A percentile compares a stretch with the other conserved stretches of the same genome.
Conservation (phyloP, 2,113 vertebrate genomes). For the Podarcis cretensis region DNA sequence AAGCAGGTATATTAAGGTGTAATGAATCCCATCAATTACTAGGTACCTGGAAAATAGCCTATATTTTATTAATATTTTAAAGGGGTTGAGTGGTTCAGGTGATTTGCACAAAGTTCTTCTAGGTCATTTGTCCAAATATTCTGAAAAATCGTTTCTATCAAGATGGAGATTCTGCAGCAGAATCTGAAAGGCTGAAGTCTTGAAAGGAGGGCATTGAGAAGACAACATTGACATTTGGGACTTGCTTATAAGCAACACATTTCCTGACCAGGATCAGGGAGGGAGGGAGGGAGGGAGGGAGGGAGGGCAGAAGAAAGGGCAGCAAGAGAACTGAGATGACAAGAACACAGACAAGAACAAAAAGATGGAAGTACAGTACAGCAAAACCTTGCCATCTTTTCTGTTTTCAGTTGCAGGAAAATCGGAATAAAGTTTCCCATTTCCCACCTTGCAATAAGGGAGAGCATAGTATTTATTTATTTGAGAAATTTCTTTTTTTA, state of each 20-base stretch:
- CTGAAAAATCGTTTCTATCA: conserved; percentile 30
- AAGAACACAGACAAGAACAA: background rate
- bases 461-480: background rate
- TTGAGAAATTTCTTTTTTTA: background rate
- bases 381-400: background rate
- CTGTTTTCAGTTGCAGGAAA: background rate
- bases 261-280: background rate
- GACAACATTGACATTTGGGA: background rate
- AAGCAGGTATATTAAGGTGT: conserved; percentile 65
- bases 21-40: conserved; percentile 73
- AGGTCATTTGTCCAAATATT: conserved; percentile 60
- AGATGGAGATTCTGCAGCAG: conserved; percentile 32
- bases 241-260: background rate
- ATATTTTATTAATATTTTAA: conserved; percentile 66
- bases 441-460: background rate
- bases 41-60: conserved; percentile 57
- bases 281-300: background rate
- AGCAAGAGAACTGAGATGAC: too few relatives aligned
- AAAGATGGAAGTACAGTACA: background rate
- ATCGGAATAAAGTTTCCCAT: background rate
- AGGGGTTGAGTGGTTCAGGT: conserved; percentile 57
- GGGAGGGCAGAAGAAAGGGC: too few relatives aligned
- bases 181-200: background rate
- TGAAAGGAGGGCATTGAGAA: background rate
- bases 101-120: conserved; percentile 34